phyloP scores from a whole-genome alignment of 2,113 vertebrate genomes.

The Hydrochoerus hydrochaeris region DNA sequence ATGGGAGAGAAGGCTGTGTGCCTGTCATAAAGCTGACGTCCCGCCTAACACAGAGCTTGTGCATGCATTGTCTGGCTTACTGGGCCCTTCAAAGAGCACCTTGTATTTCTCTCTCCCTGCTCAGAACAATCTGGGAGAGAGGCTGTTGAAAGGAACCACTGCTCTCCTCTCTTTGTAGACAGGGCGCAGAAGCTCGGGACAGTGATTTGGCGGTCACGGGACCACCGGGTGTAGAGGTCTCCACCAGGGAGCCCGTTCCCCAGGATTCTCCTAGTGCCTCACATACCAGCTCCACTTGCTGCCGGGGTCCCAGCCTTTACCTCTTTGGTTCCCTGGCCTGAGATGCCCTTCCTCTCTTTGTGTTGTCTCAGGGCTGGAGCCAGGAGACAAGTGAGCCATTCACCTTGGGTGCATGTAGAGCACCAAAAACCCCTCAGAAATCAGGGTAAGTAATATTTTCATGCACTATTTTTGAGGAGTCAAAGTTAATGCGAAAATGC shows the following conservation, averaged over 20 bases:
- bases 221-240: background rate
- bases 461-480: background rate
- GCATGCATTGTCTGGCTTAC: background rate
- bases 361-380: background rate
- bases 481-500: background rate
- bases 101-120: background rate
- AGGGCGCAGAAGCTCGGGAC: background rate
- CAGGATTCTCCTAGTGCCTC: background rate
- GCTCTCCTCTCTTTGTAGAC: background rate
- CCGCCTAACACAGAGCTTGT: background rate
- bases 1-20: rapidly evolving
- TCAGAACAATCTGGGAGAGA: background rate
- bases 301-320: too few species aligned
- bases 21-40: rapidly evolving
- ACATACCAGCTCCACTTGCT: background rate
- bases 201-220: background rate
- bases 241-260: background rate
- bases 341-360: rapidly evolving
- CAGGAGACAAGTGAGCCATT: background rate
- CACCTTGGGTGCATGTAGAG: background rate
- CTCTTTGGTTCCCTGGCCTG: background rate
- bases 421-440: background rate
- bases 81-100: background rate
- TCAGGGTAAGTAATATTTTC: background rate
- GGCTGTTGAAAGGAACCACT: background rate